Evolutionary conservation across 2,888 invertebrate genomes (phyloP).

Genomic region (Calameuta idolon): DNA sequence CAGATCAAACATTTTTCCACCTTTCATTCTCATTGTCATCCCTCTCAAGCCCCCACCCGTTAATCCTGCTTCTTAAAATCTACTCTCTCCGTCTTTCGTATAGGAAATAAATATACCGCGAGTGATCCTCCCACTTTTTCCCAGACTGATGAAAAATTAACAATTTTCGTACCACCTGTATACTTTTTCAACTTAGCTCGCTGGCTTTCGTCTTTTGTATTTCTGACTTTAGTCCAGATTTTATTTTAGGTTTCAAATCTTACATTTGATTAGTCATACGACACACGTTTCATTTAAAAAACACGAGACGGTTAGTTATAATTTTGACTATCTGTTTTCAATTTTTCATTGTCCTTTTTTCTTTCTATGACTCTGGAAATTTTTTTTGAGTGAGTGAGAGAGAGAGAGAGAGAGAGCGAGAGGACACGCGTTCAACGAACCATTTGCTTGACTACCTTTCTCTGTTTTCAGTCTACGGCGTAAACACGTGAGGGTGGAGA

Average conservation of each 20-base stretch:
- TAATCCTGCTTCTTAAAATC: not conserved
- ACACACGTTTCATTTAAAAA: too few species aligned
- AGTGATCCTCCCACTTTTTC: too few species aligned
- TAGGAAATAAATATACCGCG: too few species aligned
- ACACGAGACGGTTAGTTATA: too few species aligned
- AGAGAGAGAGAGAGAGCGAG: slow-evolving; percentile 17
- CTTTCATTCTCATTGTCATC: slow-evolving; percentile 1
- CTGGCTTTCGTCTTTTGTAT: too few species aligned
- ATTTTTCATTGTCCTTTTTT: slow-evolving; percentile 27
- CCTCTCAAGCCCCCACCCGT: not conserved
- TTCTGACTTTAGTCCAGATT: too few species aligned
- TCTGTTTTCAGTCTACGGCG: slow-evolving; percentile 34
- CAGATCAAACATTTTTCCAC: not conserved
- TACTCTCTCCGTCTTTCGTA: too few species aligned
- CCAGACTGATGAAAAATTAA: too few species aligned
- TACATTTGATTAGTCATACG: too few species aligned
- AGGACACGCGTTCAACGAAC: slow-evolving; percentile 24
- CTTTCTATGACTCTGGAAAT: slow-evolving; percentile 6
- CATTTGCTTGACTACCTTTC: slow-evolving; percentile 33
- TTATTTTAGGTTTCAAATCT: too few species aligned
- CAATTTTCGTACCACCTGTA: too few species aligned
- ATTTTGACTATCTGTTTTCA: slow-evolving; percentile 24
- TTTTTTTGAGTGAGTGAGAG: not conserved
- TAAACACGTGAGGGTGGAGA: slow-evolving; percentile 39
- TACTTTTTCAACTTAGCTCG: too few species aligned